Evolutionary conservation across 2,113 vertebrate species (phyloP).

Genomic region (Centropristis striata): DNA sequence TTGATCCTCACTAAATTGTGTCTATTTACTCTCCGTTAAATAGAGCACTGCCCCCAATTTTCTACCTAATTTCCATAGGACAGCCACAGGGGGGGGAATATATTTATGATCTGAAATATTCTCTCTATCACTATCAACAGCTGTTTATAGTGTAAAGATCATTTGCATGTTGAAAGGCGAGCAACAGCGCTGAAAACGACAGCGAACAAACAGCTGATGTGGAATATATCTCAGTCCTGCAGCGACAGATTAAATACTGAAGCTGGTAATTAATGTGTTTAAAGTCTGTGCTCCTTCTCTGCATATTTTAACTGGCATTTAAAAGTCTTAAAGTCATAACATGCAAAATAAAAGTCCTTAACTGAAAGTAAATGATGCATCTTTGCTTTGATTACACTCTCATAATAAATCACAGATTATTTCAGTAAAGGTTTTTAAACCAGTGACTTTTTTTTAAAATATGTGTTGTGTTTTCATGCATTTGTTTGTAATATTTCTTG

Average conservation of each 20-base stretch:
- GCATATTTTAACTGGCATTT: not conserved
- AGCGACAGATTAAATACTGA: conserved; percentile 31
- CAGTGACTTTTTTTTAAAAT: no score
- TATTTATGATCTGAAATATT: not conserved
- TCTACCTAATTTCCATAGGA: conserved; percentile 13
- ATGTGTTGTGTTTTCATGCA: no score
- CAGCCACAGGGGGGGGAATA: not conserved
- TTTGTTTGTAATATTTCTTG: no score
- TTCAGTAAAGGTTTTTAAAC: no score
- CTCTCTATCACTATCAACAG: not conserved
- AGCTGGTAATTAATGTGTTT: conserved; percentile 8
- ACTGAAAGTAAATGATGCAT: not conserved
- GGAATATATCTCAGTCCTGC: conserved; percentile 11
- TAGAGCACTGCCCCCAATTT: conserved; percentile 2
- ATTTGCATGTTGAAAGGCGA: conserved; percentile 9
- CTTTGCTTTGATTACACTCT: not conserved
- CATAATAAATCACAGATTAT: not conserved
- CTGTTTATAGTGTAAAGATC: not conserved
- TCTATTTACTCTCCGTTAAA: conserved; percentile 11
- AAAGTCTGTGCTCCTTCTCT: not conserved
- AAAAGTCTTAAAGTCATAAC: not conserved
- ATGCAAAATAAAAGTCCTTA: not conserved
- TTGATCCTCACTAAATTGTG: conserved; percentile 24
- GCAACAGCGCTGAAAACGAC: not conserved
- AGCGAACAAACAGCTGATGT: not conserved